These are phyloP conservation scores for Heliconius charithonia DNA, from an alignment of 2,888 invertebrate genomes.

Conservation along the genomic window DNA sequence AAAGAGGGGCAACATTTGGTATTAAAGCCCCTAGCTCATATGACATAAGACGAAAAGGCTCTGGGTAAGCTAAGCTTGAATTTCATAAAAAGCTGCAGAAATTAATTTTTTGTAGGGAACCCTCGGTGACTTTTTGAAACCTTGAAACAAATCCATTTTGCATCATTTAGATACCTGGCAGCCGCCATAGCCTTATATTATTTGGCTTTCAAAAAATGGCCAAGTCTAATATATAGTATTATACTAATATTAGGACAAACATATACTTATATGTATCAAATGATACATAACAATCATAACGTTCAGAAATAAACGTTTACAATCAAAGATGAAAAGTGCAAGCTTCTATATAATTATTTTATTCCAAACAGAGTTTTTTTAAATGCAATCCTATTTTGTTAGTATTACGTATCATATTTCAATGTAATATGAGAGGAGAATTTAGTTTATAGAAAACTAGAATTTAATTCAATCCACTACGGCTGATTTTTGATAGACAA, in stretches of 20 bases:
- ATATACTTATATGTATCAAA: background rate
- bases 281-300: conserved; percentile 4
- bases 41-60: no score
- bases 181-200: background rate
- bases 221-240: background rate
- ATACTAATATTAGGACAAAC: conserved; percentile 1
- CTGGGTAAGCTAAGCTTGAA: no score
- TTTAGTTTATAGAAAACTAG: background rate
- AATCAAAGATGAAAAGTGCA: conserved; percentile 24
- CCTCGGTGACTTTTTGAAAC: background rate
- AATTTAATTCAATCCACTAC: background rate
- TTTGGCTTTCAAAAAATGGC: conserved; percentile 5
- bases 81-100: no score
- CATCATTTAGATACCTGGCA: background rate
- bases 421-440: background rate
- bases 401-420: background rate
- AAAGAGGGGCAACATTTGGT: no score
- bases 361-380: background rate
- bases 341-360: conserved; percentile 20
- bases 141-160: background rate
- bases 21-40: no score
- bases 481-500: background rate
- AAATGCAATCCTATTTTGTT: background rate
- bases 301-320: conserved; percentile 5
- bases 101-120: no score